Evolutionary conservation across 1,140 invertebrate species (phyloP).

Genomic region (Megathymus violae): DNA sequence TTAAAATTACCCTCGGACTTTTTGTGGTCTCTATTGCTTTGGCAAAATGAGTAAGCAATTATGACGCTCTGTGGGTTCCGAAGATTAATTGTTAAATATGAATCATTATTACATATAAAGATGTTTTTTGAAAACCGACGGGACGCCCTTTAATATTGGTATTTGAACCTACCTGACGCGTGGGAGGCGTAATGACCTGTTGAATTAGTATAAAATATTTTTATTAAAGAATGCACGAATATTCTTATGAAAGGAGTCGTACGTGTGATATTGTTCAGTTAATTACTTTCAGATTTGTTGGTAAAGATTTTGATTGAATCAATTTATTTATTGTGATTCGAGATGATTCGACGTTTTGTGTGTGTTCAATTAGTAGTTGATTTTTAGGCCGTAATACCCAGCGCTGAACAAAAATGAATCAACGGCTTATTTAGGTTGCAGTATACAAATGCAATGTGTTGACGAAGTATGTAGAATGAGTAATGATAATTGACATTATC

Average conservation of each 20-base stretch:
- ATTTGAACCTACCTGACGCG: constrained; percentile 51
- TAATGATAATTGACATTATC: too few species aligned
- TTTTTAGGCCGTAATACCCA: too few species aligned
- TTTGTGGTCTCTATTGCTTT: constrained; percentile 45
- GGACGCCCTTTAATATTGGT: constrained; percentile 57
- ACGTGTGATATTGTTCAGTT: constrained; percentile 45
- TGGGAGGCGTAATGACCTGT: constrained; percentile 59
- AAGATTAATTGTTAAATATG: constrained; percentile 66
- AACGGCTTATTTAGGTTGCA: too few species aligned
- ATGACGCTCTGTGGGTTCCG: constrained; percentile 52
- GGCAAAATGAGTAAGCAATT: constrained; percentile 71
- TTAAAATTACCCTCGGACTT: constrained; percentile 60
- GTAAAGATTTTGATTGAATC: constrained; percentile 39
- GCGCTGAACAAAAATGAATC: too few species aligned
- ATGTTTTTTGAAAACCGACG: constrained; percentile 42
- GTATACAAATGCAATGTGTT: too few species aligned
- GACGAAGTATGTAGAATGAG: too few species aligned
- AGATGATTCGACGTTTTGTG: constrained; percentile 19
- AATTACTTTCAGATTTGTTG: constrained; percentile 51
- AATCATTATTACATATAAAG: constrained; percentile 49
- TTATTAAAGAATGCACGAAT: constrained; percentile 50
- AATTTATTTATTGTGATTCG: constrained; percentile 41
- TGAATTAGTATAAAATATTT: constrained; percentile 43
- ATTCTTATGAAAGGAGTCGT: constrained; percentile 38
- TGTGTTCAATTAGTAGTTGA: constrained; percentile 19